Evolutionary conservation across 2,113 vertebrate species (phyloP).

Genomic region (Crotalus horridus): DNA sequence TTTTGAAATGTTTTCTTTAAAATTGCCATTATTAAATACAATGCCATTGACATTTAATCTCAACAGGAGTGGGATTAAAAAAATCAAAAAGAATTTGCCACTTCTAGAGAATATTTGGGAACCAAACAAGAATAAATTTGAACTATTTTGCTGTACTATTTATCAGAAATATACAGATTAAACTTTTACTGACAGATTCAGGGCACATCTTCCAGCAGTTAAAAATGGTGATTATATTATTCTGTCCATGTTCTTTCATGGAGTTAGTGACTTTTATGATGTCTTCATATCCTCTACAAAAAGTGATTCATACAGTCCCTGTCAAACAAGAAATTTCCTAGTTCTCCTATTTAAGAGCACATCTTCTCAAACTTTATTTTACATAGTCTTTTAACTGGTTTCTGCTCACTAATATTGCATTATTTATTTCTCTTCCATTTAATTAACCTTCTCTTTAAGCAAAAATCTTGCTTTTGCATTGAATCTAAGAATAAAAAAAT

Average conservation of each 20-base stretch:
- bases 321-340: conserved; percentile 17
- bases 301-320: conserved; percentile 52
- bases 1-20: not conserved
- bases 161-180: conserved; percentile 56
- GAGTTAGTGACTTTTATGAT: conserved; percentile 56
- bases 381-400: conserved; percentile 7
- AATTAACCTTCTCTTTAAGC: not conserved
- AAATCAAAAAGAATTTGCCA: conserved; percentile 37
- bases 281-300: conserved; percentile 64
- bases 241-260: conserved; percentile 55
- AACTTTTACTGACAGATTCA: conserved; percentile 72
- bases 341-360: conserved; percentile 25
- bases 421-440: not conserved
- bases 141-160: conserved; percentile 61
- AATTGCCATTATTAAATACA: not conserved
- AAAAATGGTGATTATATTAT: conserved; percentile 55
- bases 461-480: not conserved
- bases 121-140: conserved; percentile 59
- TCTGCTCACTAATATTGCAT: conserved; percentile 2
- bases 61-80: not conserved
- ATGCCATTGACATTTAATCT: not conserved
- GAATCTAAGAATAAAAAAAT: not conserved
- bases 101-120: conserved; percentile 54
- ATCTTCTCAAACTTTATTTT: conserved; percentile 23
- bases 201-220: conserved; percentile 60